Evolutionary conservation across 2,797 vertebrate genomes (phyloP).

Genomic region (Cryptoblepharus egeriae): DNA sequence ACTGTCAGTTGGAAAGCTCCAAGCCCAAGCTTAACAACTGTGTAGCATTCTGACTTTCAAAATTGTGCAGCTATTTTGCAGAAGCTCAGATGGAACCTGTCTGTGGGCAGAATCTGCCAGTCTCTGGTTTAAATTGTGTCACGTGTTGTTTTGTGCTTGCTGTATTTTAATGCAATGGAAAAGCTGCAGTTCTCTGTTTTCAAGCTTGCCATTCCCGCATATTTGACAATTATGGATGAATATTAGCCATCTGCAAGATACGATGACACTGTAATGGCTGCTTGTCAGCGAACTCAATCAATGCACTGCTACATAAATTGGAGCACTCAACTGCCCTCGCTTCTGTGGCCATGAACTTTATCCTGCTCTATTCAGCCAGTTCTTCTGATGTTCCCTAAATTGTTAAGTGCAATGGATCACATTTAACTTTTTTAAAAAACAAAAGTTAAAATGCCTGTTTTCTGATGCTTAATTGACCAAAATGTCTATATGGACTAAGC

Average conservation of each 20-base stretch:
- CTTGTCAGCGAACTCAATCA: neutral
- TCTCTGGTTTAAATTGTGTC: constrained; percentile 40
- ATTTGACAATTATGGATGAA: constrained; percentile 49
- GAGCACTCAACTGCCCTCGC: neutral
- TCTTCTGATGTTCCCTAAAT: neutral
- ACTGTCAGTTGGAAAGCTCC: neutral
- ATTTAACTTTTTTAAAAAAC: neutral
- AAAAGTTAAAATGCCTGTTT: neutral
- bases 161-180: constrained; percentile 30
- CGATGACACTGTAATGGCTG: constrained; percentile 9
- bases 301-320: accelerated
- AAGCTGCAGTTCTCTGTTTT: constrained; percentile 47
- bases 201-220: constrained; percentile 46
- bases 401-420: neutral
- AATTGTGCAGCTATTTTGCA: neutral
- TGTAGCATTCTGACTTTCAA: constrained; percentile 1
- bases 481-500: neutral
- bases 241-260: constrained; percentile 60
- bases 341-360: neutral
- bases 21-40: neutral
- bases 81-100: constrained; percentile 39
- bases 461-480: constrained; percentile 1
- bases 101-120: constrained; percentile 35
- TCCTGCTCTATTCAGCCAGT: neutral
- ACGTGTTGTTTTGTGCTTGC: constrained; percentile 31